Evolutionary conservation across 1,140 invertebrate genomes (phyloP).

Genomic region (Sipha flava): DNA sequence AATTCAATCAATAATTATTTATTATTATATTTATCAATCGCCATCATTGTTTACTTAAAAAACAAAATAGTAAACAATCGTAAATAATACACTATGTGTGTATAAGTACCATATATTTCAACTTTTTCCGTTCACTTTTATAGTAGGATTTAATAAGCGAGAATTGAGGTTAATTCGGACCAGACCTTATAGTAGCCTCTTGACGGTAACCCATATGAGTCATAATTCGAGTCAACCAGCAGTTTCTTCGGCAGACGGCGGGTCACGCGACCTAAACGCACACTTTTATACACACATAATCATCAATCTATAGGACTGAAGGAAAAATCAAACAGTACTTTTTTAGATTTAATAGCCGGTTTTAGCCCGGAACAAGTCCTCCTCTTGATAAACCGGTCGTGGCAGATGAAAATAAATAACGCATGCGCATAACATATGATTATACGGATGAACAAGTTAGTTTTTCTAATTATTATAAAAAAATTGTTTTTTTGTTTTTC

Average conservation of each 20-base stretch:
- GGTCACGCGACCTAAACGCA: not conserved
- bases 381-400: not conserved
- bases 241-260: slow-evolving; percentile 23
- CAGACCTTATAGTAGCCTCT: slow-evolving; percentile 23
- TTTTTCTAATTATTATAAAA: not conserved
- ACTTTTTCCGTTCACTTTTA: not conserved
- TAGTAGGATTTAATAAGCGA: not conserved
- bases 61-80: too few species aligned
- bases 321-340: slow-evolving; percentile 1
- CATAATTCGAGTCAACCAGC: slow-evolving; percentile 3
- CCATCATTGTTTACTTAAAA: too few species aligned
- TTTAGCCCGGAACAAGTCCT: not conserved
- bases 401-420: not conserved
- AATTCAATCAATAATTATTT: too few species aligned
- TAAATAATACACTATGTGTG: not conserved
- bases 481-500: too few species aligned
- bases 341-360: slow-evolving; percentile 22
- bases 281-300: not conserved
- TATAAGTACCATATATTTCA: not conserved
- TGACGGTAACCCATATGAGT: slow-evolving; percentile 22
- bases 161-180: slow-evolving; percentile 29
- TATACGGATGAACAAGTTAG: not conserved
- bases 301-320: not conserved
- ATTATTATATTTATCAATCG: too few species aligned
- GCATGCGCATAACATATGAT: not conserved